Base-by-base conservation (phyloP, 2,888 invertebrate species). In the Aricia artaxerxes region DNA sequence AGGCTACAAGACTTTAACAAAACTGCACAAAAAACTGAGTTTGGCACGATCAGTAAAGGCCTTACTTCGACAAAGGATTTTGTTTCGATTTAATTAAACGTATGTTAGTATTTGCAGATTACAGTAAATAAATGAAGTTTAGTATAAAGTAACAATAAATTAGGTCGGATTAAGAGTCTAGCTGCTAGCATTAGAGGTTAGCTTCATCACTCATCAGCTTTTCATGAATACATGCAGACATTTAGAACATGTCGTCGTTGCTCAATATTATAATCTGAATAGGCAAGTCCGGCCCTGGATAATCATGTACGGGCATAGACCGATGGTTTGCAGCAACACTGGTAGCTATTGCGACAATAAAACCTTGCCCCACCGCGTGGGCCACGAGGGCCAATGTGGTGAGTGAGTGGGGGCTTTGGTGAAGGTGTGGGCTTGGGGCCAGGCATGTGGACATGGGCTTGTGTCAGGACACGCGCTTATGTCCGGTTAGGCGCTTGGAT, bases 261-360 rank as follows among this genome's bases (percentile, higher is more conserved):
- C 40, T 44, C n/a, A n/a, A 44, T 57, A 73, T n/a, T 60, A n/a
- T 60, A n/a, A 13, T 61, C 61, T 61, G 24, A 61, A 24, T 24
- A 31, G 69, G 35, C 69, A 35, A 11, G 11, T 35, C 78, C 95
- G 95, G 40, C 97, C 97, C 0, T 97, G 97, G 97, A 96, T 97
- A 81, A 95, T 97, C 24, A 95, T 96, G 0, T 96, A 95, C 87
- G 97, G 97, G 2, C 97, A 97, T 88, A 95, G 97, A 24, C 97
- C 97, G 1, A 97, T 97, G 97, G 97, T 97, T 87, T 98, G 97
- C 87, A 96, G 97, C 82, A 97, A 97, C 87, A 92, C 92, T 80
- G 96, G 97, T 86, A 91, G 94, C 87, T 97, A 97, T 87, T 98
- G 98, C 85, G 95, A 95, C 11, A 94, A 95, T 85, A 89, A 95